These are phyloP conservation scores for Acanthopleura granulata DNA, from an alignment of 2,888 invertebrate genomes.

Conservation along the genomic window DNA sequence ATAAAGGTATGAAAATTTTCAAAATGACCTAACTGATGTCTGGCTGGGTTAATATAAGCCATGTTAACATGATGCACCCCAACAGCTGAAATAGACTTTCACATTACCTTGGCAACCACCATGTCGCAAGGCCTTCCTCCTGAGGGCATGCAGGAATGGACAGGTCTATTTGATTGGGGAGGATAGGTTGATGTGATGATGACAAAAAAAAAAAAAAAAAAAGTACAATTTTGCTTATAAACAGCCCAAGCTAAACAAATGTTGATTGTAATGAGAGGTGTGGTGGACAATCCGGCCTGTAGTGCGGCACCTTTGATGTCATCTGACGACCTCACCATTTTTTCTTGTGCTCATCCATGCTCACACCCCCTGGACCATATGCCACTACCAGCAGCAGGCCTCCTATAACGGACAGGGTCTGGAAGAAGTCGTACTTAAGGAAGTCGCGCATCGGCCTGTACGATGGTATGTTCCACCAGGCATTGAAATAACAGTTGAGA, in stretches of 20 bases:
- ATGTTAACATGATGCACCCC: no score
- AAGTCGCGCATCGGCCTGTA: conserved; percentile 98
- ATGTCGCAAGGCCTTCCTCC: not conserved
- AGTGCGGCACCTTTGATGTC: no score
- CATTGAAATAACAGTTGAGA: conserved; percentile 97
- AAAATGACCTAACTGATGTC: no score
- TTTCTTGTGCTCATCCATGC: conserved; percentile 99
- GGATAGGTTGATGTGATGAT: no score
- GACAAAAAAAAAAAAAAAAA: no score
- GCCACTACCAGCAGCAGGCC: conserved; percentile 98
- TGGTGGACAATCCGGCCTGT: no score
- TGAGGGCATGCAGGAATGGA: not conserved
- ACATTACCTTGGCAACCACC: not conserved
- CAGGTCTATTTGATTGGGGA: not conserved
- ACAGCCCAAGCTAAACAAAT: no score
- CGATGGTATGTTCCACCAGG: conserved; percentile 97
- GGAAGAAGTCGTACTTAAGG: conserved; percentile 98
- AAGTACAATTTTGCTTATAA: no score
- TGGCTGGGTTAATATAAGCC: no score
- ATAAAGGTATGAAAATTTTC: no score
- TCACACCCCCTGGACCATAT: conserved; percentile 91
- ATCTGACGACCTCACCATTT: conserved; percentile 79
- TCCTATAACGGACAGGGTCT: conserved; percentile 98
- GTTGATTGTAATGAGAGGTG: no score
- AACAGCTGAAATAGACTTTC: no score